A percentile compares a stretch with the other conserved stretches of the same genome.
Conservation (phyloP, 2,797 vertebrate genomes). For the Fratercula arctica region DNA sequence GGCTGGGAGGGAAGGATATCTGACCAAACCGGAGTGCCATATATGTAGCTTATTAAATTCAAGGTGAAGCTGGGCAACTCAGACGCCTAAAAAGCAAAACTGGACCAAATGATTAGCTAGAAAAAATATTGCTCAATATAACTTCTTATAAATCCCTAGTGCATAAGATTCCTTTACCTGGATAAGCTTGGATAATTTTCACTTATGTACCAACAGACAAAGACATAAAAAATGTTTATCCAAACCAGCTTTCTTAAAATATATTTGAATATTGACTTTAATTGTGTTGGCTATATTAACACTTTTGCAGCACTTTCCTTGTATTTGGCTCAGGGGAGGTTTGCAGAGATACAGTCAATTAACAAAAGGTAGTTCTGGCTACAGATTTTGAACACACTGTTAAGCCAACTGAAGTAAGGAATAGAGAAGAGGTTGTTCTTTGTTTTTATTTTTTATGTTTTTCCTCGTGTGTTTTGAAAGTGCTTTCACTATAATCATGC, state of each 20-base stretch:
- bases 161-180: neutral
- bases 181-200: neutral
- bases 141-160: neutral
- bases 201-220: neutral
- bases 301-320: neutral
- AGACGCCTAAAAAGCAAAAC: constrained; percentile 15
- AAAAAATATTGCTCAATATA: neutral
- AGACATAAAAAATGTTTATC: neutral
- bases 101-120: neutral
- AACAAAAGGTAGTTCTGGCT: neutral
- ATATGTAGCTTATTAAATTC: neutral
- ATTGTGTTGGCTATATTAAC: neutral
- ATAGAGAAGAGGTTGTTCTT: neutral
- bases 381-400: neutral
- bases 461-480: neutral
- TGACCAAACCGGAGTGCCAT: neutral
- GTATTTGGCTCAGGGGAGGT: neutral
- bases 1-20: neutral
- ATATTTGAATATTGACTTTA: neutral
- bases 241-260: neutral
- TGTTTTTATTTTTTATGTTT: neutral
- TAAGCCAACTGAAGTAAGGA: neutral
- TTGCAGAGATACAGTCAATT: neutral
- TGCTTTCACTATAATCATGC: neutral
- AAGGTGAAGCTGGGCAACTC: neutral